Evolutionary conservation across 2,888 invertebrate genomes (phyloP).

Genomic region (Cephus rjabovi): DNA sequence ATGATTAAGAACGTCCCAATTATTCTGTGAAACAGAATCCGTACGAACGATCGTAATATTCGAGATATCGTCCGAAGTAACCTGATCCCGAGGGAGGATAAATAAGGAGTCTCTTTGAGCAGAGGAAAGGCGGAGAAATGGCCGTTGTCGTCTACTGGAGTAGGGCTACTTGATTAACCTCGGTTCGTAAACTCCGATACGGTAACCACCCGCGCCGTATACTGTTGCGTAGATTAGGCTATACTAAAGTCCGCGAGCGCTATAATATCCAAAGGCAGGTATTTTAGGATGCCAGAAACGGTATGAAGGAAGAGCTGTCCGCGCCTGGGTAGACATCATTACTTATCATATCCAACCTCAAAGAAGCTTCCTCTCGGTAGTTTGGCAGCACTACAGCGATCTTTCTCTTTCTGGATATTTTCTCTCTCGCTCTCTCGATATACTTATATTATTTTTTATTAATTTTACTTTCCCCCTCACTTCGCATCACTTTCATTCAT

Average conservation of each 20-base stretch:
- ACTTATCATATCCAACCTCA: constrained; percentile 15
- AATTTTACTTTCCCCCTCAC: neutral
- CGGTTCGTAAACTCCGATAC: constrained; percentile 21
- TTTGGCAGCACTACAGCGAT: neutral
- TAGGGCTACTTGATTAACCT: constrained; percentile 25
- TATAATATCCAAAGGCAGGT: constrained; percentile 2
- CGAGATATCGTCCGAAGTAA: constrained; percentile 42
- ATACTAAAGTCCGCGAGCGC: neutral
- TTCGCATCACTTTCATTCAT: neutral
- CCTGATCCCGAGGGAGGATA: constrained; percentile 32
- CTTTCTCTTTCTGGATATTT: neutral
- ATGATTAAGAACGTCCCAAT: neutral
- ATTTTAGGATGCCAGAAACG: constrained; percentile 8
- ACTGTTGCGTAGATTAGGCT: constrained; percentile 15
- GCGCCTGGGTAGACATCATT: constrained; percentile 24
- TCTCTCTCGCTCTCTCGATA: neutral
- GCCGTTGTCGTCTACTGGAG: constrained; percentile 12
- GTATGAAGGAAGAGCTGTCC: constrained; percentile 22
- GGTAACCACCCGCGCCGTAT: constrained; percentile 15
- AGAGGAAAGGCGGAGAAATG: constrained; percentile 34
- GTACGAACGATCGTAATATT: constrained; percentile 31
- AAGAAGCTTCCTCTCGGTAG: constrained; percentile 6
- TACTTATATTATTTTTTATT: neutral
- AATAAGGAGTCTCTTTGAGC: constrained; percentile 36
- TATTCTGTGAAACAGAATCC: constrained; percentile 34